A percentile compares a stretch with the other conserved stretches of the same genome.
Evolutionary conservation across 2,113 vertebrate genomes (phyloP).

Genomic region (Cyanoliseus patagonus): DNA sequence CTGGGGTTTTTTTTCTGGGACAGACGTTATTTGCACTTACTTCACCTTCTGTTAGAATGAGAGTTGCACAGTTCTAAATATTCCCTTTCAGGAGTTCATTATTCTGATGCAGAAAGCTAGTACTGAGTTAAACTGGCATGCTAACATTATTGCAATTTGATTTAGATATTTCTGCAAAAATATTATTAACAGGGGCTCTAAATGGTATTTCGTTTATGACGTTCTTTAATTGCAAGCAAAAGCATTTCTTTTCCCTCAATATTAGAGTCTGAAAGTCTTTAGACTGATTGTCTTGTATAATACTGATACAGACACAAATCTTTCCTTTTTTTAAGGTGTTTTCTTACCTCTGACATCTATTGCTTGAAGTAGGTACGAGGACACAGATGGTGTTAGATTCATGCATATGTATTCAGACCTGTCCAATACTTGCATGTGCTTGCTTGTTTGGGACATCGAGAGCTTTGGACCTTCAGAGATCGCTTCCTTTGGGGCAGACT

Average conservation of each 20-base stretch:
- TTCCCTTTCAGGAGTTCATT: neutral
- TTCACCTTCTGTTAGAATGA: conserved; percentile 11
- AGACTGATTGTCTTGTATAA: neutral
- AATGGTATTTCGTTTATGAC: neutral
- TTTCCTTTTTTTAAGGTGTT: neutral
- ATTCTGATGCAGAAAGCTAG: neutral
- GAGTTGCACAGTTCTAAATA: neutral
- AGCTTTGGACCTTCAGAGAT: neutral
- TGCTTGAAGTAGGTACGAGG: neutral
- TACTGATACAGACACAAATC: neutral
- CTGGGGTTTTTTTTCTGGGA: neutral
- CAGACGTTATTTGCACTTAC: neutral
- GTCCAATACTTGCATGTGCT: neutral
- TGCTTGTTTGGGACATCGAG: neutral
- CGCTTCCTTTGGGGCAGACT: neutral
- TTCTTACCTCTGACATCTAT: neutral
- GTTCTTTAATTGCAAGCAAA: conserved; percentile 4
- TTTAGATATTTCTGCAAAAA: neutral
- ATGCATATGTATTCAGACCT: neutral
- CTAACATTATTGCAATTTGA: neutral
- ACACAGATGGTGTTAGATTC: neutral
- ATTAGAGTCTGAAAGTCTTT: neutral
- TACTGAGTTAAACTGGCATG: neutral
- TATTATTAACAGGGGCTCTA: neutral
- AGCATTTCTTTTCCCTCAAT: neutral